Evolutionary conservation across 2,888 invertebrate species (phyloP).

Genomic region (Euclidia mi): DNA sequence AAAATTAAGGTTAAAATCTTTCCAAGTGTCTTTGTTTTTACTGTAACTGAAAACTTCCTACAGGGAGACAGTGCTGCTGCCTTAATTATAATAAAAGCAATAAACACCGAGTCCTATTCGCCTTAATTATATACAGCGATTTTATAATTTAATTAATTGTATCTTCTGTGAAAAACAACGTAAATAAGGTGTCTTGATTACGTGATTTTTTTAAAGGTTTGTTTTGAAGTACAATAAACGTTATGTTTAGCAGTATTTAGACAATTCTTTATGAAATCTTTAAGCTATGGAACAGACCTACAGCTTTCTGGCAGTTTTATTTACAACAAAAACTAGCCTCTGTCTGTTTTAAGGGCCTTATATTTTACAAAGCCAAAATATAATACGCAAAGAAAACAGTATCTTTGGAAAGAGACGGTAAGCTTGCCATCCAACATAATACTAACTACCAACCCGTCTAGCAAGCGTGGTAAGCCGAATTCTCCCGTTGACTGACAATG

Average conservation of each 20-base stretch:
- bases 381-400: too few relatives aligned
- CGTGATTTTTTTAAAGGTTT: conserved; percentile 1
- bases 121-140: conserved; percentile 41
- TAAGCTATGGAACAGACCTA: too few relatives aligned
- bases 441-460: too few relatives aligned
- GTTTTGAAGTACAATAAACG: not conserved
- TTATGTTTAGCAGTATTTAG: not conserved
- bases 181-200: conserved; percentile 4
- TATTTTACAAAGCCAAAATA: too few relatives aligned
- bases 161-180: conserved; percentile 14
- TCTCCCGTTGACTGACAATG: too few relatives aligned
- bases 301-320: too few relatives aligned
- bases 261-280: too few relatives aligned
- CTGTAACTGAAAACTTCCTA: conserved; percentile 35
- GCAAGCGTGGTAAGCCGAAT: too few relatives aligned
- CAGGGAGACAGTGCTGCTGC: conserved; percentile 22
- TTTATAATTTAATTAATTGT: conserved; percentile 41
- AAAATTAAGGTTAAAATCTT: conserved; percentile 1
- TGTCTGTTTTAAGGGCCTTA: too few relatives aligned
- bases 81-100: conserved; percentile 51
- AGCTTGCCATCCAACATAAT: too few relatives aligned
- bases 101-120: conserved; percentile 36
- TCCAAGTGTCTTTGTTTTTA: conserved; percentile 29
- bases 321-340: too few relatives aligned
- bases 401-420: too few relatives aligned